phyloP scores from a whole-genome alignment of 2,113 vertebrate genomes.

The Percina caprodes region DNA sequence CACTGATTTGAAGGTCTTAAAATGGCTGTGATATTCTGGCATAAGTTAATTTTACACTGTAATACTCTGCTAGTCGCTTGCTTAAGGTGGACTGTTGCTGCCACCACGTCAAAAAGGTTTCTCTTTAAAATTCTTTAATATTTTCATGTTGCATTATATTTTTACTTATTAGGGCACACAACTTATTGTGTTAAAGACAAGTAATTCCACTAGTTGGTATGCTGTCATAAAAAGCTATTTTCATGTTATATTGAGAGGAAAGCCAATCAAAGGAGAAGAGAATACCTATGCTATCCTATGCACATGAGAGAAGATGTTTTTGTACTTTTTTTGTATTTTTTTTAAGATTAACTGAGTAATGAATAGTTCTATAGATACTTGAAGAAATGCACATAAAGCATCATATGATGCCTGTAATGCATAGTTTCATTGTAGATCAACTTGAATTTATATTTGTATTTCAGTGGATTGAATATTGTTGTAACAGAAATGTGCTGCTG shows the following conservation, averaged over 20 bases:
- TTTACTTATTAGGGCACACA: not conserved
- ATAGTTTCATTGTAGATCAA: not conserved
- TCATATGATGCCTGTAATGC: not conserved
- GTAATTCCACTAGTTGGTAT: not conserved
- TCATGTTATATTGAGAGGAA: not conserved
- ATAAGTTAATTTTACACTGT: not conserved
- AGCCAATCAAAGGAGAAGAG: not conserved
- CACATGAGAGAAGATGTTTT: not conserved
- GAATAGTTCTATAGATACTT: not conserved
- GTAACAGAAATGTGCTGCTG: not conserved
- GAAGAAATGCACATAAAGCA: not conserved
- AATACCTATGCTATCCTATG: not conserved
- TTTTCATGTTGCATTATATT: not conserved
- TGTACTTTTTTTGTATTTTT: not conserved
- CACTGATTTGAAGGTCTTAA: constrained; percentile 28
- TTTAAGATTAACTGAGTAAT: not conserved
- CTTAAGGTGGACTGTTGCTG: not conserved
- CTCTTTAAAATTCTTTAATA: not conserved
- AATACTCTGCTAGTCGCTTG: not conserved
- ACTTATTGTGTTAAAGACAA: not conserved
- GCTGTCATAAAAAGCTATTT: not conserved
- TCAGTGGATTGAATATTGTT: not conserved
- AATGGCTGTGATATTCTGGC: not conserved
- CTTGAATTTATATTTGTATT: not conserved
- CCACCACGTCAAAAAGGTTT: not conserved